A percentile compares a stretch with the other conserved stretches of the same genome.
These are phyloP conservation scores for Staurois parvus DNA, from an alignment of 2,797 vertebrate species.

Conservation along the genomic window DNA sequence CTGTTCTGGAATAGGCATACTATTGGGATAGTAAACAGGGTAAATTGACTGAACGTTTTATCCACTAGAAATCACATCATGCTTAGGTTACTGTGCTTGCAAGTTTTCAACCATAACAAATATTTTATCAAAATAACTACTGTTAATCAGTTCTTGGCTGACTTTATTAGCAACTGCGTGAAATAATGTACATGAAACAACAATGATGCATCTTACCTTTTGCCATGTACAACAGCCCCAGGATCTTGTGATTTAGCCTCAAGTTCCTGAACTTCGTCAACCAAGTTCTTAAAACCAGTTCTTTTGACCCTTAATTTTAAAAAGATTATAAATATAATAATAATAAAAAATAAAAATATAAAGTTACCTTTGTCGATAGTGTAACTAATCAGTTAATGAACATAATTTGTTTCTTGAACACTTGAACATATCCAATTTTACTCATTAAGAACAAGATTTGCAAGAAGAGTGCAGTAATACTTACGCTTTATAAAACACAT, in stretches of 20 bases:
- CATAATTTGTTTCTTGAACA: background rate
- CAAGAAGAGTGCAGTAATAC: constrained; percentile 68
- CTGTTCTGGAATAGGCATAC: too few species aligned
- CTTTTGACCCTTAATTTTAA: constrained; percentile 86
- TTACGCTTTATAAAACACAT: constrained; percentile 97
- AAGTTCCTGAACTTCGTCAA: constrained; percentile 97
- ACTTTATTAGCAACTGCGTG: too few species aligned
- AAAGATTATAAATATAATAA: constrained; percentile 34
- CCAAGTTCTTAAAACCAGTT: constrained; percentile 92
- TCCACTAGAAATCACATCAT: too few species aligned
- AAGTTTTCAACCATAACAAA: too few species aligned
- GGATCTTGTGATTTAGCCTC: constrained; percentile 96
- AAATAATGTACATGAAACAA: background rate
- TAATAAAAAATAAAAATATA: constrained; percentile 59
- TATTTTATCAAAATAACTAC: too few species aligned
- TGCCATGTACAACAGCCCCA: constrained; percentile 93
- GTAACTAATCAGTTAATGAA: too few species aligned
- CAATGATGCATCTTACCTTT: constrained; percentile 80
- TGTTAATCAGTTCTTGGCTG: too few species aligned
- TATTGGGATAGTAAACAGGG: too few species aligned
- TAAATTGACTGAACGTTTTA: too few species aligned
- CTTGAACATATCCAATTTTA: background rate
- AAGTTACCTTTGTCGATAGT: background rate
- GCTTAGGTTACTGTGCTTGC: too few species aligned
- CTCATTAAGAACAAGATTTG: background rate